A percentile compares a stretch with the other conserved stretches of the same genome.
Evolutionary conservation across 2,888 invertebrate species (phyloP).

Genomic region (Cinara cedri): DNA sequence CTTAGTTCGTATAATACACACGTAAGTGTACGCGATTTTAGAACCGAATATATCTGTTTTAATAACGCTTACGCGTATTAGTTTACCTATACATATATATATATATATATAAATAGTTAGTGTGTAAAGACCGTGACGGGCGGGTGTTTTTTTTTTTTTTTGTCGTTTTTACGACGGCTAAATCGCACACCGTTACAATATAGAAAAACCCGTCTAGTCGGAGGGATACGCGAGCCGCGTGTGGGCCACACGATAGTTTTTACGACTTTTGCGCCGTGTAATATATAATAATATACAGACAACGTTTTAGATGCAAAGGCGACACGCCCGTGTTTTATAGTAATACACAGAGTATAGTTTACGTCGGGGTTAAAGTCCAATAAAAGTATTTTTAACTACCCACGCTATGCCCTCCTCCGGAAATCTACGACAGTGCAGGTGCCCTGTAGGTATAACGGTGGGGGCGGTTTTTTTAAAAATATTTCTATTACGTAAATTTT

Average conservation of each 20-base stretch:
- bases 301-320: slow-evolving; percentile 30
- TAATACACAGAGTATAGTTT: slow-evolving; percentile 12
- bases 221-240: background rate
- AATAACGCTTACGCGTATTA: too few species aligned
- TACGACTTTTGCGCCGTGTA: slow-evolving; percentile 11
- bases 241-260: background rate
- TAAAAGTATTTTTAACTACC: slow-evolving; percentile 24
- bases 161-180: slow-evolving; percentile 24
- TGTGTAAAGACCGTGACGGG: too few species aligned
- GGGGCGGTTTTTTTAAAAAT: too few species aligned
- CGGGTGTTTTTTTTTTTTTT: background rate
- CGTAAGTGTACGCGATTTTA: too few species aligned
- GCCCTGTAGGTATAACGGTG: too few species aligned
- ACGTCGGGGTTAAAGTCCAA: slow-evolving; percentile 24
- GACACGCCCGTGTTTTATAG: slow-evolving; percentile 34
- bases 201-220: background rate
- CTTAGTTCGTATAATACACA: too few species aligned
- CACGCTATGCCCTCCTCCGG: background rate
- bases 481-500: too few species aligned
- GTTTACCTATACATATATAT: too few species aligned
- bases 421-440: background rate
- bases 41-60: too few species aligned
- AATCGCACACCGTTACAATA: slow-evolving; percentile 23
- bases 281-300: too few species aligned
- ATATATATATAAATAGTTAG: too few species aligned